Base-by-base conservation (phyloP, 2,888 invertebrate genomes). In the Limnephilus auricula region DNA sequence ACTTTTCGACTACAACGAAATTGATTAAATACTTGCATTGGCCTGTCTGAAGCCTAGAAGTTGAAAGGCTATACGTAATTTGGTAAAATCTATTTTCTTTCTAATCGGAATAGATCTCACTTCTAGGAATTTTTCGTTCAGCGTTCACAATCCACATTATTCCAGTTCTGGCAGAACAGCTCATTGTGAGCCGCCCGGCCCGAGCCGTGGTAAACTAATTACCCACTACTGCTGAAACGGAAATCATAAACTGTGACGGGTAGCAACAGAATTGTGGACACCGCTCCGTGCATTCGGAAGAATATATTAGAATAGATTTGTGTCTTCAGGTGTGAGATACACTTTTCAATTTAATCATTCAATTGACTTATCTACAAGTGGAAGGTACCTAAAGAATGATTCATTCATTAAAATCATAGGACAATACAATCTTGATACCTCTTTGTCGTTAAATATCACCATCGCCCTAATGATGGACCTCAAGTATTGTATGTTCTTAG, bases 201-300 rank as follows among this genome's bases (percentile, higher is more conserved):
- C n/a, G 30, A 31, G 13, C 31, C 50, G 50, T 65, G 50, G 50
- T 15, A 32, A 80, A 30, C 80, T 32, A 80, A 80, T 65, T 65
- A 65, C 18, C 50, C 18, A 25, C 50, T 25, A 18, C 31, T 80
- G 31, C 80, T 80, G 80, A 80, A 80, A 80, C 80, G 80, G 80
- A 80, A 80, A 80, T 80, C 31, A 80, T 32, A 80, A 25, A 25
- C 80, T 80, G 80, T 80, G 80, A 80, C 80, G 80, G 80, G 31
- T 30, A 30, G 18, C 31, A 80, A 80, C 80, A 80, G 50, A 18
- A 65, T 65, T 65, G 50, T 65, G 50, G 50, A 65, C 50, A 65
- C 50, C 50, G 50, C 50, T 65, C 50, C 50, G 6, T 25, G 18
- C 50, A 18, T 65, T 65, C 15, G 50, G 50, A 65, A 18, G 50